Percentiles rank a stretch among this genome's conserved stretches.
phyloP scores from a whole-genome alignment of 2,888 invertebrate species.

The Nemoura dubitans region DNA sequence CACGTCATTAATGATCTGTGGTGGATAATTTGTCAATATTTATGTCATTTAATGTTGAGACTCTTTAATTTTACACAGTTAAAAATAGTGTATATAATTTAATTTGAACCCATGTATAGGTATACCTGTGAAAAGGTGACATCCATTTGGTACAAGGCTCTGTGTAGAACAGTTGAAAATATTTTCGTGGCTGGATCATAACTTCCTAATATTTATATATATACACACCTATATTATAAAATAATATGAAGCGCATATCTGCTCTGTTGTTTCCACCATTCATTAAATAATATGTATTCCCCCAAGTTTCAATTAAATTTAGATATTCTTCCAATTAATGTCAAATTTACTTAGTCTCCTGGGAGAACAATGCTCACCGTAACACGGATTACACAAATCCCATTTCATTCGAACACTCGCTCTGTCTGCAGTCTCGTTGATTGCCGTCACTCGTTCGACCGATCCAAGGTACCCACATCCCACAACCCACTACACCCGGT shows the following conservation, averaged over 20 bases:
- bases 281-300: conserved; percentile 42
- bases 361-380: neutral
- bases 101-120: neutral
- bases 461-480: neutral
- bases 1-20: neutral
- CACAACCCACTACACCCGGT: no score
- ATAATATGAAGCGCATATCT: conserved; percentile 25
- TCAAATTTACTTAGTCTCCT: conserved; percentile 32
- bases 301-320: conserved; percentile 43
- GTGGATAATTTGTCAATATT: neutral
- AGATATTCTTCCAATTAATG: conserved; percentile 42
- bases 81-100: neutral
- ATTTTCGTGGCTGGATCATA: conserved; percentile 17
- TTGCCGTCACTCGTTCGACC: neutral
- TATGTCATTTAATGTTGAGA: neutral
- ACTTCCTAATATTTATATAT: neutral
- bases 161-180: neutral
- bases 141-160: neutral
- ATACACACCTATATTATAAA: neutral
- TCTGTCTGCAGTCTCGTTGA: neutral
- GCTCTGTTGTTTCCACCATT: conserved; percentile 38
- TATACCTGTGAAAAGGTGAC: neutral
- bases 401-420: neutral
- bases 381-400: neutral
- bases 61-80: neutral